These are phyloP conservation scores for Pardalotus punctatus DNA, from an alignment of 2,113 vertebrate genomes.

Conservation along the genomic window DNA sequence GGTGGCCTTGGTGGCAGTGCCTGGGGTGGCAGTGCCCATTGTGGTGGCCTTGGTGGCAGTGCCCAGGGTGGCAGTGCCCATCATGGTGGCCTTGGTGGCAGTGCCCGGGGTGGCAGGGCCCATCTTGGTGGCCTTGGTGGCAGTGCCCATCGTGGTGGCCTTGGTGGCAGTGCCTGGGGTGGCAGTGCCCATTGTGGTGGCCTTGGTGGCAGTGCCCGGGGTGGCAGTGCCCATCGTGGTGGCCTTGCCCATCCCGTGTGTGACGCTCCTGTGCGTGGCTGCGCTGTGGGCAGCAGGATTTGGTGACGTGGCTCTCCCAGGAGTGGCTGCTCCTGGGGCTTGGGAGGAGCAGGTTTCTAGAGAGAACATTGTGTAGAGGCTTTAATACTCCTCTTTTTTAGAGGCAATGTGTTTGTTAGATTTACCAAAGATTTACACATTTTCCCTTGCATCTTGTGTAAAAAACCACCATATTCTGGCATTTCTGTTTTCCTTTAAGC, in stretches of 20 bases:
- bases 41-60: neutral
- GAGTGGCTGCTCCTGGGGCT: neutral
- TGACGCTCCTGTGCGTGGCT: neutral
- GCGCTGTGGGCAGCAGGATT: neutral
- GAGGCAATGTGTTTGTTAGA: fast-evolving
- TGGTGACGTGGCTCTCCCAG: neutral
- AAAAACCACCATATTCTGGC: neutral
- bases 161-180: neutral
- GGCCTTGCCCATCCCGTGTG: neutral
- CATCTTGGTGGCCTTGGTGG: neutral
- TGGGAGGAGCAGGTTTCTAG: neutral
- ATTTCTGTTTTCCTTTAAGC: neutral
- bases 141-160: neutral
- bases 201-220: neutral
- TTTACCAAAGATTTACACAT: neutral
- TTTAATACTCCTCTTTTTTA: neutral
- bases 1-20: neutral
- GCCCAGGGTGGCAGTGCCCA: neutral
- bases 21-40: neutral
- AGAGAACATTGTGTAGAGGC: neutral
- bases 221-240: neutral
- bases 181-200: neutral
- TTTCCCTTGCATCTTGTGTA: fast-evolving
- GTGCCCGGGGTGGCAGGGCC: neutral
- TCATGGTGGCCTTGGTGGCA: neutral